phyloP scores from a whole-genome alignment of 1,140 invertebrate genomes.

The Saccostrea echinata region DNA sequence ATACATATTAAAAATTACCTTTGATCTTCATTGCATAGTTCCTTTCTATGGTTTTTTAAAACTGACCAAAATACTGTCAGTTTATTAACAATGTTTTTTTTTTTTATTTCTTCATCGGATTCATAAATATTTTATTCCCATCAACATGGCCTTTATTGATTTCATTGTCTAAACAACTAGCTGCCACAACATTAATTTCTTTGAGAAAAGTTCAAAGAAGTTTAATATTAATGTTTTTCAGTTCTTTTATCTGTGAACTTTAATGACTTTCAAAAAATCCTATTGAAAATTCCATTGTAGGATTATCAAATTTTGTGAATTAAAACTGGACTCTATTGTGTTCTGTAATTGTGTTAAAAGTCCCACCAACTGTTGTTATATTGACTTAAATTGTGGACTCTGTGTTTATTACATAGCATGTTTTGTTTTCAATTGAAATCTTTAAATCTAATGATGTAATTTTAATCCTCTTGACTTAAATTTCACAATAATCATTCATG shows the following conservation, averaged over 20 bases:
- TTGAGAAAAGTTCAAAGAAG: slow-evolving; percentile 35
- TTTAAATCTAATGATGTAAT: slow-evolving; percentile 20
- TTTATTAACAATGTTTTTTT: slow-evolving; percentile 13
- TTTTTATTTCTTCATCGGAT: slow-evolving; percentile 29
- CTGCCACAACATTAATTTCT: slow-evolving; percentile 18
- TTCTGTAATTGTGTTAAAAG: slow-evolving; percentile 17
- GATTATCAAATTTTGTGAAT: slow-evolving; percentile 16
- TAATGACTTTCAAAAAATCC: slow-evolving; percentile 31
- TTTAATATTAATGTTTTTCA: slow-evolving; percentile 4
- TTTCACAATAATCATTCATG: slow-evolving; percentile 24
- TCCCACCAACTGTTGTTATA: slow-evolving; percentile 16
- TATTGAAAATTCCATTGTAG: background rate
- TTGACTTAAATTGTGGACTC: background rate
- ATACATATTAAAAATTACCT: background rate
- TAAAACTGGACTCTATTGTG: slow-evolving; percentile 31
- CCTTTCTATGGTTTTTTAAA: background rate
- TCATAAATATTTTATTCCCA: slow-evolving; percentile 43
- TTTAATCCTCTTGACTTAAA: slow-evolving; percentile 35
- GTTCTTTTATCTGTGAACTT: slow-evolving; percentile 34
- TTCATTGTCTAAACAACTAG: slow-evolving; percentile 8
- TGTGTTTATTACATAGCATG: slow-evolving; percentile 17
- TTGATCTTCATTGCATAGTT: background rate
- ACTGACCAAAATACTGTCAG: background rate
- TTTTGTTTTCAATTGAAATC: slow-evolving; percentile 36
- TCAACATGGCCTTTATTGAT: slow-evolving; percentile 38